Evolutionary conservation across 2,888 invertebrate genomes (phyloP), one percentile per base, ranked within the genome.

Genomic region (Tillus elongatus): DNA sequence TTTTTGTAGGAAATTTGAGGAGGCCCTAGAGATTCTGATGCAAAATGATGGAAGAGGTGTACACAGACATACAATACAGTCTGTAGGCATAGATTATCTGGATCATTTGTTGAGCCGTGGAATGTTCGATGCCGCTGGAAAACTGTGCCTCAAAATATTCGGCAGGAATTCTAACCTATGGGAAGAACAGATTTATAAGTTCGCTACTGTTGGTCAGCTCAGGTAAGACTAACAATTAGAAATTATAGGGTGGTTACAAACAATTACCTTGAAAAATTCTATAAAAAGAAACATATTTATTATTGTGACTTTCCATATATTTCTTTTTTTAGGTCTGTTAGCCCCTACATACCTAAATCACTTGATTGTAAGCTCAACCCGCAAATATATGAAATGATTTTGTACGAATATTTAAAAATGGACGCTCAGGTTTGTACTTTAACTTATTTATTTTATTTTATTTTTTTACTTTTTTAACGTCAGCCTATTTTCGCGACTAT

Each of bases 151-250:
- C 14, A 79, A 83, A 51, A 82, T 92, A 50, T 78, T 89, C 49
- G 86, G 84, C 39, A 78, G 77, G 50, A 84, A 87, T 58, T 87
- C 85, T 66, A 70, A 74, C 15, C 67, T 87, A 30, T 96, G 96
- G 96, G 92, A 95, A 61, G 83, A 83, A 47, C 88, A 91, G 65
- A 82, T 93, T 27, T 80, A 84, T 42, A 90, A 91, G 66, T 96
- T 96, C 68, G 83, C 84, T 6, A 75, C 79, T 50, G 79, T 83
- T 6, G 81, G 86, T 47, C 88, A 91, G 54, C 66, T 95, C 12
- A 70, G 71, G 45, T 69, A 60, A 26, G 58, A 64, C 16, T 13
- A 15, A 38, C 10, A 36, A 37, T 33, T 13, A 35, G 8, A 29
- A n/a, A n/a, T n/a, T n/a, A n/a, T n/a, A n/a, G n/a, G n/a, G n/a